Base-by-base conservation (phyloP, 2,113 vertebrate genomes). In the Lontra canadensis region DNA sequence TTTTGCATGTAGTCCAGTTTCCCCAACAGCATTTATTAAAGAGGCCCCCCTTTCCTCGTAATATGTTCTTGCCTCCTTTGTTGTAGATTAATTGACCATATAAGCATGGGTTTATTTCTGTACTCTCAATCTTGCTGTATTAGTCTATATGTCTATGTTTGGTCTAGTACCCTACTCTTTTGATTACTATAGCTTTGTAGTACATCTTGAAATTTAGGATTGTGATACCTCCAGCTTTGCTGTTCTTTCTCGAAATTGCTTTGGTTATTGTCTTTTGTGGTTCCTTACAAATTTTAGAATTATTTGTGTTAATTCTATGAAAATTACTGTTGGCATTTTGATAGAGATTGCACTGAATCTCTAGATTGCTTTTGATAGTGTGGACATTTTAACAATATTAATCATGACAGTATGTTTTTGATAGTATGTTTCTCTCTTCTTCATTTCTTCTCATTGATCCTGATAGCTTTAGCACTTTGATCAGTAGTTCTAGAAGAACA, bases 391-490 rank as follows among this genome's bases (percentile, higher is more conserved):
- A 78, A 78, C 26, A 78, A 31, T 18, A 47, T 78, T 47, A 29
- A 31, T 47, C 12, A 11, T 57, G 7, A 36, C 36, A 4, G 4
- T 82, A 84, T 52, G 18, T 12, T 88, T 73, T 85, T 69, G 5
- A 42, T 74, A 39, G n/a, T 55, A 52, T 57, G 18, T 42, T 82
- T 80, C 39, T 90, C 20, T 73, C 6, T 71, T 87, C 29, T 74
- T 83, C 15, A 69, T 97, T 87, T 92, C 81, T 74, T 97, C 12
- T 78, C 49, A 79, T 83, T 80, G 29, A 87, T 81, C n/a, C 23
- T 80, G 47, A 69, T 14, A 81, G 15, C 29, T 96, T 49, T 93
- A 93, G 25, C 29, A 92, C 21, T 83, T 96, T 71, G 71, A 36
- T 94, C 23, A 31, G 15, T 71, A 94, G 69, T 95, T 80, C 13